phyloP scores from a whole-genome alignment of 2,888 invertebrate genomes.

The Nomada flava region DNA sequence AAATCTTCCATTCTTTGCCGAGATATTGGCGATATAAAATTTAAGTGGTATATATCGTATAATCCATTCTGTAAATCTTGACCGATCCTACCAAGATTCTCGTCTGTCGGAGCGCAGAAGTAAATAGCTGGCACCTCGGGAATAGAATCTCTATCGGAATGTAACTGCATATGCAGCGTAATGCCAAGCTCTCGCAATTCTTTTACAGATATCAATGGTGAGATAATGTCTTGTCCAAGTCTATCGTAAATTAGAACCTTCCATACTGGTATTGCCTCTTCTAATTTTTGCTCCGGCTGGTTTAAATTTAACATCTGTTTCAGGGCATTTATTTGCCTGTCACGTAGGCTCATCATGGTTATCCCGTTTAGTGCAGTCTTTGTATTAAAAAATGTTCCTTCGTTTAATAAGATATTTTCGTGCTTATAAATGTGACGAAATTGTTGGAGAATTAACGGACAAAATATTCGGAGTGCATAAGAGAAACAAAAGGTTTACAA shows the following conservation, averaged over 20 bases:
- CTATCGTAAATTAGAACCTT: conserved; percentile 98
- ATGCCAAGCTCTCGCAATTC: conserved; percentile 98
- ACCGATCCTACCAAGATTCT: conserved; percentile 96
- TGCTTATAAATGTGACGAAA: not conserved
- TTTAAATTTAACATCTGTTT: conserved; percentile 98
- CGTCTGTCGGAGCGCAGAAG: conserved; percentile 98
- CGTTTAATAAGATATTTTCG: conserved; percentile 5
- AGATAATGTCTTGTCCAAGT: conserved; percentile 98
- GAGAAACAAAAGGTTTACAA: conserved; percentile 20
- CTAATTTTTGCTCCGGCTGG: conserved; percentile 90
- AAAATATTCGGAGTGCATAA: conserved; percentile 6
- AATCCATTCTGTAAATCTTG: conserved; percentile 95
- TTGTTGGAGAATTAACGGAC: not conserved
- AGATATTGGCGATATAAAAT: conserved; percentile 98
- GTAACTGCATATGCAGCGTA: conserved; percentile 97
- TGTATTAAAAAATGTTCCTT: conserved; percentile 4
- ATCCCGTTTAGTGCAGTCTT: conserved; percentile 17
- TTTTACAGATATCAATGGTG: conserved; percentile 97
- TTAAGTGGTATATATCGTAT: conserved; percentile 98
- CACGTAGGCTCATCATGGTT: conserved; percentile 89
- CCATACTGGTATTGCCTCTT: conserved; percentile 96
- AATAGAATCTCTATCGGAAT: conserved; percentile 95
- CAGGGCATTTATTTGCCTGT: conserved; percentile 92
- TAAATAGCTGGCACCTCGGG: conserved; percentile 99
- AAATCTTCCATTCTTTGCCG: conserved; percentile 97